Evolutionary conservation across 2,113 vertebrate genomes (phyloP).

Genomic region (Leptocoma aspasia): DNA sequence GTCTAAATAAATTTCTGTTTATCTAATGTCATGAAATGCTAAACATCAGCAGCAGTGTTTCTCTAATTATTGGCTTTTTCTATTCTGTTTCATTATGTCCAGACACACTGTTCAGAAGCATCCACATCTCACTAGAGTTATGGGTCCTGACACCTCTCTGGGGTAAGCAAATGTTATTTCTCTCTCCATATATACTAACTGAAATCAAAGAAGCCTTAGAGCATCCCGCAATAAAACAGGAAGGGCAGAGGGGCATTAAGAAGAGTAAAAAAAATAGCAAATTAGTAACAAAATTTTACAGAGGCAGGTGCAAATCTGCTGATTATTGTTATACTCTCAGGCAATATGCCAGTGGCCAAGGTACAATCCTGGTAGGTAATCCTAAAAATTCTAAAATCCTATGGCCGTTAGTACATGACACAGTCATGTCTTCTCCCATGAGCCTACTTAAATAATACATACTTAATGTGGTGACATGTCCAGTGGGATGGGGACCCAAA

Average conservation of each 20-base stretch:
- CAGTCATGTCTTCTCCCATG: neutral
- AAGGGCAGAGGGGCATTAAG: neutral
- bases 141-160: neutral
- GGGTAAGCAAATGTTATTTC: neutral
- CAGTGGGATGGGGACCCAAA: neutral
- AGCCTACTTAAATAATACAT: neutral
- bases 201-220: neutral
- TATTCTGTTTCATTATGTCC: neutral
- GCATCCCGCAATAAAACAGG: neutral
- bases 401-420: neutral
- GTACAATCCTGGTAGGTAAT: neutral
- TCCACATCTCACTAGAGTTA: neutral
- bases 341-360: neutral
- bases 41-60: neutral
- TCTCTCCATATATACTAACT: neutral
- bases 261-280: neutral
- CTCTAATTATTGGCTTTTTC: neutral
- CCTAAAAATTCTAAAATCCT: neutral
- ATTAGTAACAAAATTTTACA: neutral
- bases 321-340: neutral
- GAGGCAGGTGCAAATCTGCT: neutral
- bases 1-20: neutral
- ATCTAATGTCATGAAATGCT: neutral
- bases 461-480: conserved; percentile 4
- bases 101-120: neutral